A percentile compares a stretch with the other conserved stretches of the same genome.
phyloP scores from a whole-genome alignment of 2,888 invertebrate genomes.

The Calliscelio sp. region DNA sequence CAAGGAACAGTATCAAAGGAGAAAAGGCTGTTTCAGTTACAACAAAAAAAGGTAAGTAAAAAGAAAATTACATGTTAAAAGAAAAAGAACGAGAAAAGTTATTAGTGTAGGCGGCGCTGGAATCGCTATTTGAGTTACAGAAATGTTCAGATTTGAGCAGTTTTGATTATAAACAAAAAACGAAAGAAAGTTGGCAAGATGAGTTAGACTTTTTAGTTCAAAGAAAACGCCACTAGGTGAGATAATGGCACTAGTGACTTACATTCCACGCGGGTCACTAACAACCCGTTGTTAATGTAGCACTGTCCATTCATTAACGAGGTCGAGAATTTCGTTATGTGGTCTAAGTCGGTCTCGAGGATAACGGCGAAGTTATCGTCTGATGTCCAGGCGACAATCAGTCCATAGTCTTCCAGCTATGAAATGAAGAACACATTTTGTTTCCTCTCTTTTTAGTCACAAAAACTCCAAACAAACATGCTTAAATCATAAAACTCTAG shows the following conservation, averaged over 20 bases:
- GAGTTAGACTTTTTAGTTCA: neutral
- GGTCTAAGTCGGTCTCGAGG: constrained; percentile 91
- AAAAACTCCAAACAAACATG: neutral
- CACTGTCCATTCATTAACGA: constrained; percentile 91
- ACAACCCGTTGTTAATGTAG: constrained; percentile 92
- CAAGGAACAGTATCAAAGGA: too few relatives aligned
- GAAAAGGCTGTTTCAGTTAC: neutral
- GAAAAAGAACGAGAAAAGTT: constrained; percentile 23
- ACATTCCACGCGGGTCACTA: constrained; percentile 93
- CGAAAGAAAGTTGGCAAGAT: too few relatives aligned
- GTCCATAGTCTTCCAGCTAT: constrained; percentile 93
- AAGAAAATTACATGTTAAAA: constrained; percentile 24
- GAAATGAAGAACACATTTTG: constrained; percentile 74
- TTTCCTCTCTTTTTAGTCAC: constrained; percentile 14
- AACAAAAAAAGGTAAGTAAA: neutral
- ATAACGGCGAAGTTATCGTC: constrained; percentile 91
- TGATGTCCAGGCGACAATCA: constrained; percentile 93
- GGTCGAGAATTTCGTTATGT: constrained; percentile 90
- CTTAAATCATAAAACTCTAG: too few relatives aligned
- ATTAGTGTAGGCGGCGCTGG: too few relatives aligned
- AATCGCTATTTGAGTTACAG: too few relatives aligned
- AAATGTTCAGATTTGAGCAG: too few relatives aligned
- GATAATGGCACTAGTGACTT: too few relatives aligned
- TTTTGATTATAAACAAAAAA: too few relatives aligned
- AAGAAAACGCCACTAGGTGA: neutral